Evolutionary conservation across 2,797 vertebrate genomes (phyloP), one percentile per base, ranked within the genome.

Genomic region (Discoglossus pictus): DNA sequence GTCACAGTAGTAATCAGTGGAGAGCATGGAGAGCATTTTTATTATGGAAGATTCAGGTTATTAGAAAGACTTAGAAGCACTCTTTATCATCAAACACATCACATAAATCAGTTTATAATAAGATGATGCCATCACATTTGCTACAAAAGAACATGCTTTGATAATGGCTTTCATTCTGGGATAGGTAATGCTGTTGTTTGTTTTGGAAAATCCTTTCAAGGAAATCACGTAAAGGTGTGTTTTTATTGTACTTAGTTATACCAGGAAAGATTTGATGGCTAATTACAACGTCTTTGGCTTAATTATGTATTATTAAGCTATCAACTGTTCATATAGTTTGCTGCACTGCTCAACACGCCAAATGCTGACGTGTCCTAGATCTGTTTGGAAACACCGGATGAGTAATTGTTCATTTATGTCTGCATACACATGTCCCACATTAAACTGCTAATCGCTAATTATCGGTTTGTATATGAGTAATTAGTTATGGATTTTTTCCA

Each of bases 261-360:
- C 6, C 46, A 52, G 55, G 15, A n/a, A 46, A 15, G 48, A 38
- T 61, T 46, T 46, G 15, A 7, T 46, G 20, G 27, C 20, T 53
- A 48, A 58, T 58, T 66, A 23, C 53, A 58, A 50, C 12, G 53
- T 53, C 64, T 20, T 35, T 7, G 18, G 64, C 53, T 48, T 17
- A 39, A 48, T 50, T 13, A 24, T 58, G 34, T 35, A 48, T 25
- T 58, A 21, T 27, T 15, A 40, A 17, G 43, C n/a, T 13, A 58
- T 54, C n/a, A 47, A 18, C 9, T n/a, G 56, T 24, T 51, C 36
- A n/a, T 34, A 6, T 15, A 31, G 18, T 9, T 42, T 17, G n/a
- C n/a, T 10, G 16, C 16, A 34, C 16, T 31, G 11, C 34, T 67
- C 25, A 16, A 58, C 23, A 20, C 51, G 23, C 54, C 51, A 67